Percentiles rank a stretch among this genome's conserved stretches.
Conservation (phyloP, 2,797 vertebrate species). For the Acanthurus tractus region DNA sequence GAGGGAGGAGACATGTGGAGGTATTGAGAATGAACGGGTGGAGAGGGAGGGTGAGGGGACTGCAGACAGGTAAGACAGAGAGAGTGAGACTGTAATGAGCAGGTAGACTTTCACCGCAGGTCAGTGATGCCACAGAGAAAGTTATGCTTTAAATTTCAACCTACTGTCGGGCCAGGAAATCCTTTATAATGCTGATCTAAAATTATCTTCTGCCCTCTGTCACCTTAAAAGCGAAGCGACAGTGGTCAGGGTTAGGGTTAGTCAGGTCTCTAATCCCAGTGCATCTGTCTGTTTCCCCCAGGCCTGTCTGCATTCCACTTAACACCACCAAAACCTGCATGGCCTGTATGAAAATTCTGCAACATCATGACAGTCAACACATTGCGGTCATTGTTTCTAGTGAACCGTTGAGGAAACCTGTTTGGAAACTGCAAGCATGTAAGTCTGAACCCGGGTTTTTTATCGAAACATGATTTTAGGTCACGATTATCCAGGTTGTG, state of each 20-base stretch:
- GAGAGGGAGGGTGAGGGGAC: slow-evolving; percentile 44
- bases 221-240: slow-evolving; percentile 35
- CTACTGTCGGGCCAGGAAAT: not conserved
- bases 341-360: slow-evolving; percentile 72
- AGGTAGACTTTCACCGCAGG: slow-evolving; percentile 63
- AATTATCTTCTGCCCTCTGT: slow-evolving; percentile 9
- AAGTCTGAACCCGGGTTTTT: slow-evolving; percentile 30
- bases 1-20: slow-evolving; percentile 69
- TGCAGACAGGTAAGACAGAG: slow-evolving; percentile 65
- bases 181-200: slow-evolving; percentile 55
- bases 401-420: slow-evolving; percentile 67
- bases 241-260: slow-evolving; percentile 4
- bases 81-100: slow-evolving; percentile 62
- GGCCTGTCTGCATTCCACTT: slow-evolving; percentile 65
- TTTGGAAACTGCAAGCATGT: slow-evolving; percentile 70
- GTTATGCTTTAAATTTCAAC: slow-evolving; percentile 35
- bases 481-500: not conserved
- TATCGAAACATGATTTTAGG: slow-evolving; percentile 32
- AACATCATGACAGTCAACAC: slow-evolving; percentile 68
- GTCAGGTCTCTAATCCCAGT: slow-evolving; percentile 21
- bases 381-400: slow-evolving; percentile 54
- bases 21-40: slow-evolving; percentile 45
- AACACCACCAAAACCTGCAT: slow-evolving; percentile 72
- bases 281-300: slow-evolving; percentile 34
- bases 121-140: slow-evolving; percentile 57